These are phyloP conservation scores for Oriolus oriolus DNA, from an alignment of 2,113 vertebrate species.

Conservation along the genomic window DNA sequence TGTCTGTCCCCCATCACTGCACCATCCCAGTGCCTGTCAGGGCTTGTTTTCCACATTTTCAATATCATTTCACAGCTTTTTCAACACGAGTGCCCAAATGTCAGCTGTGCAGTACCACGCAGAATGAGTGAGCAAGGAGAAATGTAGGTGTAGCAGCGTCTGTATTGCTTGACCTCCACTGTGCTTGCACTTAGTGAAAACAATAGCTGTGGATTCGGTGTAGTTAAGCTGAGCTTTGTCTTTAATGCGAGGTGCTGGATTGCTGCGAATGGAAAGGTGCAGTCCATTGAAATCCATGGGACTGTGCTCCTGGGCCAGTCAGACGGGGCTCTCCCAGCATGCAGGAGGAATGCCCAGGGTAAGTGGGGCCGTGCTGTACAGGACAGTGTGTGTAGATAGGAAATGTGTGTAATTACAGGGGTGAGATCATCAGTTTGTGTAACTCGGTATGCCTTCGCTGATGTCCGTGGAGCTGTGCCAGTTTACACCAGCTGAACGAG, in stretches of 20 bases:
- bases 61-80: constrained; percentile 36
- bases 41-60: constrained; percentile 19
- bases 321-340: not conserved
- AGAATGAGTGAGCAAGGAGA: not conserved
- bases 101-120: not conserved
- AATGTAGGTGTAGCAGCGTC: not conserved
- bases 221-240: not conserved
- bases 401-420: constrained; percentile 4
- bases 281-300: not conserved
- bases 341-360: not conserved
- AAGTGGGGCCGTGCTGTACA: not conserved
- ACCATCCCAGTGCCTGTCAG: not conserved
- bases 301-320: not conserved
- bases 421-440: constrained; percentile 33
- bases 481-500: not conserved
- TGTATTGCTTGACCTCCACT: not conserved
- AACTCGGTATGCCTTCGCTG: not conserved
- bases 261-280: not conserved
- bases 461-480: constrained; percentile 25
- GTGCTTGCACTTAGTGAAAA: not conserved
- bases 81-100: not conserved
- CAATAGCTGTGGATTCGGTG: not conserved
- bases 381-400: not conserved
- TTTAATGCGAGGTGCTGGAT: not conserved
- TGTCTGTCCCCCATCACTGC: not conserved